phyloP scores from a whole-genome alignment of 2,797 vertebrate species.

The Chrysolophus pictus region DNA sequence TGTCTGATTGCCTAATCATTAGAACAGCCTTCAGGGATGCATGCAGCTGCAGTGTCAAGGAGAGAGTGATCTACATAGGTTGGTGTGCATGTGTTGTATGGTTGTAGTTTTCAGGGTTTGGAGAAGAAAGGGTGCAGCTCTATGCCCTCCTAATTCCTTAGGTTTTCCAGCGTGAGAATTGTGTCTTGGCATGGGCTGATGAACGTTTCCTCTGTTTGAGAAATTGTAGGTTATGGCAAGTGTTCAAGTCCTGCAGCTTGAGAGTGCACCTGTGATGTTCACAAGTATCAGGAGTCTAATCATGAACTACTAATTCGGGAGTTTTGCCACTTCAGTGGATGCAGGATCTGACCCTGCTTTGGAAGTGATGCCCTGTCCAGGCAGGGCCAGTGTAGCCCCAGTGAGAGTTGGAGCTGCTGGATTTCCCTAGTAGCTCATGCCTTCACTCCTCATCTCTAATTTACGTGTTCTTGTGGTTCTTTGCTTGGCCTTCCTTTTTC shows the following conservation, averaged over 20 bases:
- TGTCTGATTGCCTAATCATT: slow-evolving; percentile 35
- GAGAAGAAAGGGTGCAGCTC: background rate
- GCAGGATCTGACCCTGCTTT: background rate
- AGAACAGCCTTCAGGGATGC: background rate
- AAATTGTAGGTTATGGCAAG: background rate
- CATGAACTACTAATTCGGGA: background rate
- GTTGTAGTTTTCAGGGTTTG: background rate
- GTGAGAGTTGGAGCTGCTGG: background rate
- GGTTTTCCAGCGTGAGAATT: background rate
- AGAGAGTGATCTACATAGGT: background rate
- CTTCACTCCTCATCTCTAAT: background rate
- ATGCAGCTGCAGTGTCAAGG: background rate
- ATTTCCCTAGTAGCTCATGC: background rate
- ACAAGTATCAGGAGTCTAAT: background rate
- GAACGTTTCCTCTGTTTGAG: background rate
- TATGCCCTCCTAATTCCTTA: background rate
- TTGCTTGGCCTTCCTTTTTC: slow-evolving; percentile 34
- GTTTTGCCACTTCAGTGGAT: background rate
- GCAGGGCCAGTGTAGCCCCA: accelerated
- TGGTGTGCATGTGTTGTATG: background rate
- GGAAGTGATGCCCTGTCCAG: background rate
- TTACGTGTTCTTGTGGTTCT: background rate
- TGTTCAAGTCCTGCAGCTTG: background rate
- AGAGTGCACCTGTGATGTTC: slow-evolving; percentile 30
- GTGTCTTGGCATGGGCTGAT: background rate